Percentiles rank a stretch among this genome's conserved stretches.
These are phyloP conservation scores for Tricholaema leucomelas DNA, from an alignment of 2,113 vertebrate genomes.

Conservation along the genomic window DNA sequence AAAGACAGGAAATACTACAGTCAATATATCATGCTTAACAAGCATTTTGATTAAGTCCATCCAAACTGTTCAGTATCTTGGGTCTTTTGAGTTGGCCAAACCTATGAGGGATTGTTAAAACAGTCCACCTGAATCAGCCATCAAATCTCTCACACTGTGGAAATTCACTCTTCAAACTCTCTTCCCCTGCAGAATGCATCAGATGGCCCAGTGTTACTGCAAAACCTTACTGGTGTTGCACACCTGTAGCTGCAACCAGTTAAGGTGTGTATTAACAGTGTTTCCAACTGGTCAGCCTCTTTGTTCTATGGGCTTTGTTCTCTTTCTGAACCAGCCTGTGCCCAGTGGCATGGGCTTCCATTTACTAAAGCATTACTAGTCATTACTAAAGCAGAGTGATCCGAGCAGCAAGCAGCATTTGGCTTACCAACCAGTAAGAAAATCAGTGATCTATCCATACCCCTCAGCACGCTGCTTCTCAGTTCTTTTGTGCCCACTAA, in stretches of 20 bases:
- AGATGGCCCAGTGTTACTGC: too few species aligned
- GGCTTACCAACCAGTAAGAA: neutral
- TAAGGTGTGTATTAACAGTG: neutral
- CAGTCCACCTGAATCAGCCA: too few species aligned
- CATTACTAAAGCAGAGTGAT: neutral
- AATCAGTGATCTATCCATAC: neutral
- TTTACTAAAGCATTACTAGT: too few species aligned
- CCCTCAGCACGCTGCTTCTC: neutral
- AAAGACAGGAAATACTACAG: neutral
- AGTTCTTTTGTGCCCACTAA: neutral
- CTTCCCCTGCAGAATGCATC: neutral
- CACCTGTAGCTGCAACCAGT: neutral
- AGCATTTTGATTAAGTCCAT: neutral
- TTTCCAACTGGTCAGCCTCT: neutral
- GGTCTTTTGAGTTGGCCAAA: neutral
- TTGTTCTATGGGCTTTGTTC: neutral
- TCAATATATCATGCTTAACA: neutral
- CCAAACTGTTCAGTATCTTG: neutral
- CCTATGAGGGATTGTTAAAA: neutral
- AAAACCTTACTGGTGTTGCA: too few species aligned
- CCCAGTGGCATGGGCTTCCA: too few species aligned
- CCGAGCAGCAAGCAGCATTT: neutral
- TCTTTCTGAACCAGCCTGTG: neutral
- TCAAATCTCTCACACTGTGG: neutral
- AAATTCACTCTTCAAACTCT: neutral